Base-by-base conservation (phyloP, 2,113 vertebrate genomes). In the Hipposideros armiger region DNA sequence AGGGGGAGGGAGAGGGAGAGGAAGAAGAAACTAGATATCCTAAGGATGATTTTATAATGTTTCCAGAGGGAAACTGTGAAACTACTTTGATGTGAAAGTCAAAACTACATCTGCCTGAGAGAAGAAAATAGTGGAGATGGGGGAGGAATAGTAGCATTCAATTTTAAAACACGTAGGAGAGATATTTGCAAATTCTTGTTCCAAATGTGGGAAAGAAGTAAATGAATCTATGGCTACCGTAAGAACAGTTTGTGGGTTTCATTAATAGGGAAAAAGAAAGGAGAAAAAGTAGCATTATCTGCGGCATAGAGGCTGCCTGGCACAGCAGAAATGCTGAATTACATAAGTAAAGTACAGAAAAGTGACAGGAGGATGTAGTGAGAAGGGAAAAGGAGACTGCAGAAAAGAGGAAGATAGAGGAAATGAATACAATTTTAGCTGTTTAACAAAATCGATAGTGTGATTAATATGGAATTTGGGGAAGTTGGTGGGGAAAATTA, bases 131-230 rank as follows among this genome's bases (percentile, higher is more conserved):
- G 9, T 58, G 4, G 45, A 54, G 19, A 70, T 24, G 1, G 50
- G 40, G n/a, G 83, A 62, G 30, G 32, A 77, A 70, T n/a, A 76
- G 13, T 36, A 74, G 56, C 30, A 30, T 82, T 93, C 78, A 14
- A 0, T 69, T 93, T 81, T 60, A 90, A 96, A 85, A 52, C 42
- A 62, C 19, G 8, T 60, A 54, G 32, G 22, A 60, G 84, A 92
- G 69, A 67, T 73, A 42, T 80, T 88, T 84, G n/a, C 36, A 66
- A 50, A 95, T 62, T 91, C 52, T 87, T 86, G 16, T 60, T 67
- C 30, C 26, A 24, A 69, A 28, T 72, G n/a, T n/a, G 26, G 73
- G 40, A 84, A 66, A 32, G 85, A 93, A 24, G 5, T 52, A 26
- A 24, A 32, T 67, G n/a, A 47, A 72, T 78, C 54, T 36, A 0